These are phyloP conservation scores for Emmelina monodactyla DNA, from an alignment of 2,888 invertebrate species.

Conservation along the genomic window DNA sequence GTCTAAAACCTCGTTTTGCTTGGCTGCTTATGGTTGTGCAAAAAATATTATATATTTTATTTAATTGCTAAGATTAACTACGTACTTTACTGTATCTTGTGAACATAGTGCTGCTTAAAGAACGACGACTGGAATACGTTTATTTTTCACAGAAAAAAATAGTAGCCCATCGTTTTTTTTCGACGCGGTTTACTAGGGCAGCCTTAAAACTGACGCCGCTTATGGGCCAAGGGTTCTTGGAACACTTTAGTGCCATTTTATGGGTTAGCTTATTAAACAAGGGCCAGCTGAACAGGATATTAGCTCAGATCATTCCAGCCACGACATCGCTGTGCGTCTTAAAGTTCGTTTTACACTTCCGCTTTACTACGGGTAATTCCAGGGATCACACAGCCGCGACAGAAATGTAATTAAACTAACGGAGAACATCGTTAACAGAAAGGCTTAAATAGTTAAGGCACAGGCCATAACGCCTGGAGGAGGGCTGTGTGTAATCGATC, in stretches of 20 bases:
- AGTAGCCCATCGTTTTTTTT: too few species aligned
- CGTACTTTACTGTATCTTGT: too few species aligned
- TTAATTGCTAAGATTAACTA: too few species aligned
- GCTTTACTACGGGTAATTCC: constrained; percentile 52
- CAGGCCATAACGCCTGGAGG: constrained; percentile 27
- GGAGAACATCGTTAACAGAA: constrained; percentile 47
- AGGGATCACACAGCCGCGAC: constrained; percentile 40
- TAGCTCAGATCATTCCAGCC: constrained; percentile 39
- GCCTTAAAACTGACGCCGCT: background rate
- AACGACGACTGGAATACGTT: too few species aligned
- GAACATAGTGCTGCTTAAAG: too few species aligned
- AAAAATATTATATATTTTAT: too few species aligned
- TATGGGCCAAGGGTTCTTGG: constrained; percentile 22
- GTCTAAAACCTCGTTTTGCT: too few species aligned
- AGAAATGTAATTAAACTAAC: constrained; percentile 58
- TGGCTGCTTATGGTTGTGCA: too few species aligned
- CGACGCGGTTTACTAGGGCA: too few species aligned
- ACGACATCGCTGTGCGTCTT: constrained; percentile 40
- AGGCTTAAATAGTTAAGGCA: constrained; percentile 29
- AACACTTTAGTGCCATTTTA: constrained; percentile 40
- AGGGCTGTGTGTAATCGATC: constrained; percentile 25
- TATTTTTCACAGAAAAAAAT: too few species aligned
- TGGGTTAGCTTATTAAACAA: constrained; percentile 33
- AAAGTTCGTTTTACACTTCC: constrained; percentile 48
- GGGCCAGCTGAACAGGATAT: constrained; percentile 46